phyloP scores from a whole-genome alignment of 2,888 invertebrate genomes.

The Luperina testacea region DNA sequence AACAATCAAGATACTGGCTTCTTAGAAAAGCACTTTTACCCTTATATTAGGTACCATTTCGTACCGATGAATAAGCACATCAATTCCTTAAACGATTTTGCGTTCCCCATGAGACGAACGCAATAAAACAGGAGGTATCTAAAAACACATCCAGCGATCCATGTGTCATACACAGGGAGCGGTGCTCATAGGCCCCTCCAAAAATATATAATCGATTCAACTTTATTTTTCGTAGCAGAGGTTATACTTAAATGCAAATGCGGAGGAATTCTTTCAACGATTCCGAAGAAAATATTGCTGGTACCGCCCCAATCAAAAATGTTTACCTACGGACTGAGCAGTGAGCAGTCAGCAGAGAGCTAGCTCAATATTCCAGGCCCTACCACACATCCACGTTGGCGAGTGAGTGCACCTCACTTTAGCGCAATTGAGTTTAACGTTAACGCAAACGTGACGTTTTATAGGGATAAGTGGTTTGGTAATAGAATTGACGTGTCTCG shows the following conservation, averaged over 20 bases:
- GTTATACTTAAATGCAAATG: conserved; percentile 69
- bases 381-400: conserved; percentile 69
- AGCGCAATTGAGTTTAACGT: conserved; percentile 66
- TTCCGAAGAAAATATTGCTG: conserved; percentile 72
- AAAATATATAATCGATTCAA: conserved; percentile 68
- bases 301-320: conserved; percentile 82
- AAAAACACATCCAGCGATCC: conserved; percentile 10
- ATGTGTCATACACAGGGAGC: neutral
- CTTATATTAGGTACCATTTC: neutral
- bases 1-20: neutral
- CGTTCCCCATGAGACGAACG: conserved; percentile 3
- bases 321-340: conserved; percentile 77
- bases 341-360: conserved; percentile 45
- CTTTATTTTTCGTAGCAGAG: conserved; percentile 69
- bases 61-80: conserved; percentile 29
- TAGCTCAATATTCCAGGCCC: conserved; percentile 75
- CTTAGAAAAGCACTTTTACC: neutral
- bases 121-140: conserved; percentile 5
- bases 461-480: conserved; percentile 65
- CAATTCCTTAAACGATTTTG: conserved; percentile 10
- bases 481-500: conserved; percentile 59
- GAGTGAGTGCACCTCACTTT: conserved; percentile 64
- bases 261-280: conserved; percentile 68
- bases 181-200: conserved; percentile 25
- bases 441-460: conserved; percentile 68